Percentiles rank a stretch among this genome's conserved stretches.
These are phyloP conservation scores for Mirounga angustirostris DNA, from an alignment of 2,113 vertebrate species.

Conservation along the genomic window DNA sequence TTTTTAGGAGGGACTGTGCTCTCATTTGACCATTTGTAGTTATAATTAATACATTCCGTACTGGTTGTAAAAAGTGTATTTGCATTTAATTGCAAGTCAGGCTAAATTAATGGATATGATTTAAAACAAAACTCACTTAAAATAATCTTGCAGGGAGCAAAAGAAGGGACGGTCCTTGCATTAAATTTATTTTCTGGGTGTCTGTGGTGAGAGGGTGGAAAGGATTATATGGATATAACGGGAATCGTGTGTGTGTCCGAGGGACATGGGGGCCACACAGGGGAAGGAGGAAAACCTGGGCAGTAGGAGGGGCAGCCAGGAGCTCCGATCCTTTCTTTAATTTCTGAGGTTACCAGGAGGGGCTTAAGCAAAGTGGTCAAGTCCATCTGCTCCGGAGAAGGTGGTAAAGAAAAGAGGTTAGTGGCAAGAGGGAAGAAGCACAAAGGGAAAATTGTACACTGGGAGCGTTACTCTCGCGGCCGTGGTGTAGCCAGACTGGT, in stretches of 20 bases:
- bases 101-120: slow-evolving; percentile 89
- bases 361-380: slow-evolving; percentile 92
- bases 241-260: neutral
- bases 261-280: neutral
- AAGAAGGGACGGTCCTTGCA: slow-evolving; percentile 57
- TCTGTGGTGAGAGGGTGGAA: neutral
- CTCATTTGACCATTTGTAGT: slow-evolving; percentile 90
- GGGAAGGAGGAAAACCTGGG: neutral
- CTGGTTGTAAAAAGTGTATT: slow-evolving; percentile 89
- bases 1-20: slow-evolving; percentile 88
- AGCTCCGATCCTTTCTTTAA: slow-evolving; percentile 78
- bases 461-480: slow-evolving; percentile 90
- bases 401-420: slow-evolving; percentile 91
- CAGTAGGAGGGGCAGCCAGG: slow-evolving; percentile 52
- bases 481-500: slow-evolving; percentile 94
- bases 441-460: slow-evolving; percentile 94
- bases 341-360: slow-evolving; percentile 88
- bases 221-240: neutral
- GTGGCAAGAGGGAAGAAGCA: slow-evolving; percentile 90
- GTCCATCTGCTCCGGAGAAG: slow-evolving; percentile 91
- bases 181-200: slow-evolving; percentile 70
- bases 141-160: slow-evolving; percentile 80
- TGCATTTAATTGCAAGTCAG: slow-evolving; percentile 90
- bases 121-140: slow-evolving; percentile 86
- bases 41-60: slow-evolving; percentile 90